Base-by-base conservation (phyloP, 2,888 invertebrate species). In the Oxycera nigricornis region DNA sequence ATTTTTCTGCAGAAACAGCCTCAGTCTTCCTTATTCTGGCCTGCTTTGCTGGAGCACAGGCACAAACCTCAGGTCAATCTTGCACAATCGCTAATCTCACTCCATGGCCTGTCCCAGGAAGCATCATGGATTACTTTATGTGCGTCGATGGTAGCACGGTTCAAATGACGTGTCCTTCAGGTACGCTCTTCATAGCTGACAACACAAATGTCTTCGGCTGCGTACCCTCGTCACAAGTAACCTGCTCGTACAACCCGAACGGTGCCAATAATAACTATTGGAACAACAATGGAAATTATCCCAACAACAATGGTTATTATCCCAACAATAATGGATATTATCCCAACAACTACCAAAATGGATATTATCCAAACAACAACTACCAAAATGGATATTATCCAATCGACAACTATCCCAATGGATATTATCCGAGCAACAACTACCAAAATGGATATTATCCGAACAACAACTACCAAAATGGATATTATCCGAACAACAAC, bases 21-120 rank as follows among this genome's bases (percentile, higher is more conserved):
- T 30, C 35, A 20, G 61, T 31, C 35, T 20, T 61, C 17, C 1
- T 20, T 11, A 2, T 61, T n/a, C 17, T 61, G 31, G 31, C 61
- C 17, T 61, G 17, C 7, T n/a, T 61, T 31, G 31, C 61, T 7
- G 30, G 28, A 7, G 14, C 28, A 1, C 61, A 61, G 2, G 31
- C 17, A 3, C 31, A 61, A 61, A 14, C 2, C 2, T 30, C 31
- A 4, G 61, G 61, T 3, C 30, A 31, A 28, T 2, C 59, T 59
- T 61, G 61, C 20, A 61, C 61, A 1, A 24, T 17, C 35, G 61
- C 61, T 1, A 28, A 31, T 14, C 6, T 61, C 31, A 31, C 31
- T 31, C 61, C 61, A 31, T 61, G 61, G 61, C 61, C 61, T 1
- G 61, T 61, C 2, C 24, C 31, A n/a, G 61, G 61, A 31, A 61